Percentiles rank a stretch among this genome's conserved stretches.
Evolutionary conservation across 1,140 invertebrate genomes (phyloP).

Genomic region (Streblospio benedicti): DNA sequence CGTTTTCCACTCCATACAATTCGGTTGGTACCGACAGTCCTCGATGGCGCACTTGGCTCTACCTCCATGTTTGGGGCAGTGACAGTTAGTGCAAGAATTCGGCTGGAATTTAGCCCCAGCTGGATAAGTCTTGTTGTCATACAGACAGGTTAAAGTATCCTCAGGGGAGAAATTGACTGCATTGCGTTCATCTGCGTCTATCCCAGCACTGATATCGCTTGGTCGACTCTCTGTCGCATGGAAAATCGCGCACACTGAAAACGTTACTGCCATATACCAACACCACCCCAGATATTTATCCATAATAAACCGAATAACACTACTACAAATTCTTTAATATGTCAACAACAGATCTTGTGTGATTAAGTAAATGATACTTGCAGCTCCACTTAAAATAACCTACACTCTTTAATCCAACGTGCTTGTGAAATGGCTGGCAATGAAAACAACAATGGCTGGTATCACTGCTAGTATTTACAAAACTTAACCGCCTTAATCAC

Average conservation of each 20-base stretch:
- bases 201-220: background rate
- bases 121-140: constrained; percentile 1
- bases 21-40: constrained; percentile 7
- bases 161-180: background rate
- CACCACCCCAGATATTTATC: too few species aligned
- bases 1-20: constrained; percentile 1
- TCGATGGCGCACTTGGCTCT: constrained; percentile 1
- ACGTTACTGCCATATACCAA: background rate
- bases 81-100: constrained; percentile 9
- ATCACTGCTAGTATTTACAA: too few species aligned
- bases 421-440: too few species aligned
- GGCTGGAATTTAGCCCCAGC: constrained; percentile 2
- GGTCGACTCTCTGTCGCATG: background rate
- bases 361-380: too few species aligned
- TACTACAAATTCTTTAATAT: too few species aligned
- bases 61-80: constrained; percentile 8
- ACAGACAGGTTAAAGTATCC: background rate
- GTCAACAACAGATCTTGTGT: too few species aligned
- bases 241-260: background rate
- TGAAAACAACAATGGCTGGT: too few species aligned
- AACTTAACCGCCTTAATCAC: too few species aligned
- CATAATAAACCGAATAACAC: too few species aligned
- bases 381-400: too few species aligned
- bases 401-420: too few species aligned
- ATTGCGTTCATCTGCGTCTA: background rate